Evolutionary conservation across 2,888 invertebrate genomes (phyloP).

Genomic region (Dicyrtomina minuta): DNA sequence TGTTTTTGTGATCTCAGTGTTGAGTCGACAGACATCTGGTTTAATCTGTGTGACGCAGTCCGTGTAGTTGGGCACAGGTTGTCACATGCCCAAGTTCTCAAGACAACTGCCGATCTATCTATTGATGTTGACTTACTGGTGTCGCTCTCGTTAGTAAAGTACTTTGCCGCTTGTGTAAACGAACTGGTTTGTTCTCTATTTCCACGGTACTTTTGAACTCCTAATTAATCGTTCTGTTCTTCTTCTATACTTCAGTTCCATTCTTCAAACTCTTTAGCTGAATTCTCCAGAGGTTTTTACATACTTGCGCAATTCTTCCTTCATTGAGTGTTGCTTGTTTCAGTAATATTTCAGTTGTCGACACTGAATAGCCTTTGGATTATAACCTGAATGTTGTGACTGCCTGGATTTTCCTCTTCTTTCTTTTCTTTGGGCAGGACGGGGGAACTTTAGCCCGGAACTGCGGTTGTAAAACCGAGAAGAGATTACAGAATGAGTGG

Average conservation of each 20-base stretch:
- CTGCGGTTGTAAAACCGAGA: slow-evolving; percentile 1
- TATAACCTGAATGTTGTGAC: no score
- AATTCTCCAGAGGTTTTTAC: no score
- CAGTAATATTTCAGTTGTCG: no score
- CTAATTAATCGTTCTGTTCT: no score
- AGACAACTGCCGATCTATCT: slow-evolving; percentile 3
- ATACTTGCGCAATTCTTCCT: no score
- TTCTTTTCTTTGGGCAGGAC: neutral
- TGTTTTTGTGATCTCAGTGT: neutral
- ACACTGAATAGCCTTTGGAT: no score
- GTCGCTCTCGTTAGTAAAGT: neutral
- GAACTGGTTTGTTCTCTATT: neutral
- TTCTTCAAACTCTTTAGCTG: no score
- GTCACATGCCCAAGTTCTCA: slow-evolving; percentile 10
- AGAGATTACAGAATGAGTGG: slow-evolving; percentile 5
- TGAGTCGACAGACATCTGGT: slow-evolving; percentile 1
- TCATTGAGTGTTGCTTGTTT: no score
- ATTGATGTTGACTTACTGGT: slow-evolving; percentile 2
- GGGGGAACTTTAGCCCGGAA: neutral
- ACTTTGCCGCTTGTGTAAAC: neutral
- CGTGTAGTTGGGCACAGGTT: neutral
- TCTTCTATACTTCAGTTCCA: no score
- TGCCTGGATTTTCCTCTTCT: neutral
- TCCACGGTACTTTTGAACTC: no score
- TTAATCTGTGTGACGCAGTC: slow-evolving; percentile 13